Evolutionary conservation across 1,140 invertebrate species (phyloP), one percentile per base, ranked within the genome.

Genomic region (Achatina immaculata): DNA sequence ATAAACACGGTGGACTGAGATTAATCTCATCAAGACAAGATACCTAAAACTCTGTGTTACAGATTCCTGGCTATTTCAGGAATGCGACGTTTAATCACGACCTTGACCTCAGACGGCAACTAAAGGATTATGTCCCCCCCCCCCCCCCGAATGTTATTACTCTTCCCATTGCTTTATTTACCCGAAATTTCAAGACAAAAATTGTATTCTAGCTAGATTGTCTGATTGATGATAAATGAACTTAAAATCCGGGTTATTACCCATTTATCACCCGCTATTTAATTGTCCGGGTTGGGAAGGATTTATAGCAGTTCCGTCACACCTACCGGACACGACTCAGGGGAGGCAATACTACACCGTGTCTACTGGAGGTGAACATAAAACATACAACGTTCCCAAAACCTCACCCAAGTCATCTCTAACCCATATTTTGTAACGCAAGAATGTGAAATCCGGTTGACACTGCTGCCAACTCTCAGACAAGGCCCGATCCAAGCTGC

Each of bases 401-500:
- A 62, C 58, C n/a, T 6, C 3, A 34, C 58, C 28, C 1, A 28
- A 31, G 58, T 62, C 58, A 62, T 62, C 58, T 28, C 58, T 31
- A 28, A 28, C 28, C 58, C 58, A 62, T 62, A 62, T 62, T 62
- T 62, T 62, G 58, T 62, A 62, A 62, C 58, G 58, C 31, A 62
- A 62, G 58, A 62, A 31, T 1, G 58, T 31, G 28, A 62, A 62
- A 62, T 0, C n/a, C 28, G 28, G 58, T 28, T 62, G 58, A 62
- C 58, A 62, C 58, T 16, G 58, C 58, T 6, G n/a, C 1, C 4
- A 31, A 19, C n/a, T n/a, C n/a, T n/a, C n/a, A n/a, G n/a, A n/a
- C n/a, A n/a, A 62, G 58, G 31, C 1, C 58, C n/a, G 28, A 62
- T 34, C 58, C 28, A 62, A 62, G 2, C n/a, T 62, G 58, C 58